These are phyloP conservation scores for Rafetus swinhoei DNA, from an alignment of 2,113 vertebrate genomes.

Conservation along the genomic window DNA sequence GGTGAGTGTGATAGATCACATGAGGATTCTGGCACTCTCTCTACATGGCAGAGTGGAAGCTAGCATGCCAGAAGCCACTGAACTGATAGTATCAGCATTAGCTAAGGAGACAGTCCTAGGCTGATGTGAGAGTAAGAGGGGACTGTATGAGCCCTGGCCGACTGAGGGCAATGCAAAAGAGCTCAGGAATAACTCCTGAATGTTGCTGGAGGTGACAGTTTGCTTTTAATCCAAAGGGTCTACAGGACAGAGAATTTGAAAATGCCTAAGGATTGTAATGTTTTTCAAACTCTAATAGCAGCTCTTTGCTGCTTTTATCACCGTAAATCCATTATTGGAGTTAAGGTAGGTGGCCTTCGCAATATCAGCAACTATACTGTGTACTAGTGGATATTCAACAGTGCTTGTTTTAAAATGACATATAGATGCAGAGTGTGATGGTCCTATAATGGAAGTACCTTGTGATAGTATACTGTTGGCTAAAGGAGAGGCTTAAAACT, in stretches of 20 bases:
- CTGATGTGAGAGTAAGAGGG: constrained; percentile 16
- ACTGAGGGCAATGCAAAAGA: not conserved
- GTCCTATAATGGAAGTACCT: not conserved
- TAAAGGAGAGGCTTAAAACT: constrained; percentile 5
- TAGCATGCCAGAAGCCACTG: constrained; percentile 65
- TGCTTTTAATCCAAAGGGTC: constrained; percentile 25
- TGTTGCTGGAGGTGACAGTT: not conserved
- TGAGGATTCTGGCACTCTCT: constrained; percentile 80
- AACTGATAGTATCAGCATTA: constrained; percentile 73
- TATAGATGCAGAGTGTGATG: not conserved
- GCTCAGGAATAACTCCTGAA: not conserved
- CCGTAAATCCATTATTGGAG: constrained; percentile 87
- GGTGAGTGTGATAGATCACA: constrained; percentile 82
- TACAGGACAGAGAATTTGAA: constrained; percentile 32
- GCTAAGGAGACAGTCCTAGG: constrained; percentile 60
- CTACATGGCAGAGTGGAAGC: constrained; percentile 77
- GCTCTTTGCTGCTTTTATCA: constrained; percentile 96
- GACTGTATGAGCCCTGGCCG: constrained; percentile 9
- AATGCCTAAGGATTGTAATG: constrained; percentile 90
- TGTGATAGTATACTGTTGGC: not conserved
- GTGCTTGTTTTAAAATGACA: not conserved
- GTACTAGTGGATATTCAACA: not conserved
- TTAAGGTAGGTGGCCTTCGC: constrained; percentile 85
- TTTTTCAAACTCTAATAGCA: constrained; percentile 86
- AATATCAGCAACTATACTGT: not conserved